These are phyloP conservation scores for Trichonephila inaurata DNA, from an alignment of 1,140 invertebrate species.

Conservation along the genomic window DNA sequence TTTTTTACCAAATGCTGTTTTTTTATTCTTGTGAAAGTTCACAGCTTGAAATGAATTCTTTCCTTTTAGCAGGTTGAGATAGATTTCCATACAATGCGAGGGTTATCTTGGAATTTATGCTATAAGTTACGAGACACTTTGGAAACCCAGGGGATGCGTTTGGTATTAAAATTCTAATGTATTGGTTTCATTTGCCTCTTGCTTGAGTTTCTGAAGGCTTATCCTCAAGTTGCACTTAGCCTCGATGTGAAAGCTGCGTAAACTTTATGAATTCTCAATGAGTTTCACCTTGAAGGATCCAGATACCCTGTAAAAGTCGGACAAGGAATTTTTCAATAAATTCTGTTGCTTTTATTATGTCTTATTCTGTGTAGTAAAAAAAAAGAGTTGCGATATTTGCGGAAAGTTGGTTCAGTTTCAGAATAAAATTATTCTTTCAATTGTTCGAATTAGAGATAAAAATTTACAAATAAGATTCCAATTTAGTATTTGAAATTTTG, in stretches of 20 bases:
- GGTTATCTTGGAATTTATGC: not conserved
- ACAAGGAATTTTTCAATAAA: too few relatives aligned
- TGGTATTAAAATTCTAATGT: slow-evolving; percentile 15
- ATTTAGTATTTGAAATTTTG: too few relatives aligned
- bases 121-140: not conserved
- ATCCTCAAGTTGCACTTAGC: not conserved
- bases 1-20: not conserved
- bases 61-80: not conserved
- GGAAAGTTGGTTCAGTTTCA: too few relatives aligned
- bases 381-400: too few relatives aligned
- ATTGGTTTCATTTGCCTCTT: not conserved
- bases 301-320: too few relatives aligned
- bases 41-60: slow-evolving; percentile 6
- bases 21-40: not conserved
- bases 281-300: not conserved
- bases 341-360: too few relatives aligned
- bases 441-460: too few relatives aligned
- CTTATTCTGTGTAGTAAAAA: too few relatives aligned
- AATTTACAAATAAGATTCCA: too few relatives aligned
- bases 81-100: slow-evolving; percentile 19
- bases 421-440: too few relatives aligned
- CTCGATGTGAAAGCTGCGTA: not conserved
- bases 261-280: not conserved
- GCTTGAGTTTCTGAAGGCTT: not conserved
- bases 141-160: not conserved